These are phyloP conservation scores for Chlorops oryzae DNA, from an alignment of 1,140 invertebrate species.

Conservation along the genomic window DNA sequence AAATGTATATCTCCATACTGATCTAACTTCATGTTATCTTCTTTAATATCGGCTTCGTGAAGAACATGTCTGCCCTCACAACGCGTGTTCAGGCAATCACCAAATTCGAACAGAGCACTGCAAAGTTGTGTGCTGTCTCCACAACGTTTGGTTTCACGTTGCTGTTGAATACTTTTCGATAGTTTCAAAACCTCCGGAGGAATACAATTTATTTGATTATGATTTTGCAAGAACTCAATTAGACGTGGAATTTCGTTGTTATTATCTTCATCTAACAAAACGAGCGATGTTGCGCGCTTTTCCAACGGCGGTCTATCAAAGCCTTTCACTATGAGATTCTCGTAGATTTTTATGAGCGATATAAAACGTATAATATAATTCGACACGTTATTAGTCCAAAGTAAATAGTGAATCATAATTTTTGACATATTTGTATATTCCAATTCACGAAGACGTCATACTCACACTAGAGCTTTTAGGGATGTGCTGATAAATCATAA, in stretches of 20 bases:
- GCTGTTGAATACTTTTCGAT: neutral
- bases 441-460: slow-evolving; percentile 9
- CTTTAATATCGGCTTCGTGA: slow-evolving; percentile 7
- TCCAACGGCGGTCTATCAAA: neutral
- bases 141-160: slow-evolving; percentile 5
- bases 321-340: slow-evolving; percentile 6
- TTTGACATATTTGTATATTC: slow-evolving; percentile 15
- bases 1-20: slow-evolving; percentile 9
- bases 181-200: slow-evolving; percentile 13
- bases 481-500: neutral
- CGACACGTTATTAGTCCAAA: slow-evolving; percentile 15
- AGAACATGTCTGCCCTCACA: slow-evolving; percentile 16
- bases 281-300: slow-evolving; percentile 2
- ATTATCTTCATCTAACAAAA: slow-evolving; percentile 17
- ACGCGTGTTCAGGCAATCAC: slow-evolving; percentile 13
- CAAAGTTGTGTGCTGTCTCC: slow-evolving; percentile 7
- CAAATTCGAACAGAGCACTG: slow-evolving; percentile 12
- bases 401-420: slow-evolving; percentile 15
- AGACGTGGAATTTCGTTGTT: slow-evolving; percentile 13
- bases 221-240: slow-evolving; percentile 15
- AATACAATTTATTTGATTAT: slow-evolving; percentile 13
- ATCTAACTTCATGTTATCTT: slow-evolving; percentile 1
- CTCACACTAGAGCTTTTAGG: slow-evolving; percentile 6
- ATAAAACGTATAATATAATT: slow-evolving; percentile 13
- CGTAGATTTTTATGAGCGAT: slow-evolving; percentile 7